These are phyloP conservation scores for Drosophila colorata DNA, from an alignment of 2,888 invertebrate species.

Conservation along the genomic window DNA sequence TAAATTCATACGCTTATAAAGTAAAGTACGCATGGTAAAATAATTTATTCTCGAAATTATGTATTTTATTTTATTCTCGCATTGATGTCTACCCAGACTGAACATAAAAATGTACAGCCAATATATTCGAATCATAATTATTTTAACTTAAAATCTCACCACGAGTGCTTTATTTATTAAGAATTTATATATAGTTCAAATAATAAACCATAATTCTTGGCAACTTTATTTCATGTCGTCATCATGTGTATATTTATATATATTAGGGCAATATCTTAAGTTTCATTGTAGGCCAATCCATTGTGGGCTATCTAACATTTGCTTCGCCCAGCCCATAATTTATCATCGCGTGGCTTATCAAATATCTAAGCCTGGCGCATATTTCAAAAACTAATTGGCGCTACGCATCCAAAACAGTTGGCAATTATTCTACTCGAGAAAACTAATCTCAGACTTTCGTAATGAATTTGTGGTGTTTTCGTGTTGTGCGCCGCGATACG, in stretches of 20 bases:
- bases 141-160: background rate
- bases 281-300: conserved; percentile 5
- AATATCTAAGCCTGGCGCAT: conserved; percentile 40
- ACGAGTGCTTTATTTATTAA: too few species aligned
- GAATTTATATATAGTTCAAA: too few species aligned
- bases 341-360: conserved; percentile 43
- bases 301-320: conserved; percentile 1
- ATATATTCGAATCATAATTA: background rate
- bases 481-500: conserved; percentile 28
- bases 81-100: too few species aligned
- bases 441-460: conserved; percentile 71
- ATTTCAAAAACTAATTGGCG: conserved; percentile 57
- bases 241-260: background rate
- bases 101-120: too few species aligned
- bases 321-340: conserved; percentile 9
- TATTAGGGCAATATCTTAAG: background rate
- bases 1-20: too few species aligned
- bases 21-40: too few species aligned
- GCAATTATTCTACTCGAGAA: conserved; percentile 56
- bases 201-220: too few species aligned
- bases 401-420: conserved; percentile 42
- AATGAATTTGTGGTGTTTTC: conserved; percentile 63
- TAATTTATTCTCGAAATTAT: too few species aligned
- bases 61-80: too few species aligned
- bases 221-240: background rate